These are phyloP conservation scores for Synergus gifuensis DNA, from an alignment of 2,888 invertebrate genomes.

Conservation along the genomic window DNA sequence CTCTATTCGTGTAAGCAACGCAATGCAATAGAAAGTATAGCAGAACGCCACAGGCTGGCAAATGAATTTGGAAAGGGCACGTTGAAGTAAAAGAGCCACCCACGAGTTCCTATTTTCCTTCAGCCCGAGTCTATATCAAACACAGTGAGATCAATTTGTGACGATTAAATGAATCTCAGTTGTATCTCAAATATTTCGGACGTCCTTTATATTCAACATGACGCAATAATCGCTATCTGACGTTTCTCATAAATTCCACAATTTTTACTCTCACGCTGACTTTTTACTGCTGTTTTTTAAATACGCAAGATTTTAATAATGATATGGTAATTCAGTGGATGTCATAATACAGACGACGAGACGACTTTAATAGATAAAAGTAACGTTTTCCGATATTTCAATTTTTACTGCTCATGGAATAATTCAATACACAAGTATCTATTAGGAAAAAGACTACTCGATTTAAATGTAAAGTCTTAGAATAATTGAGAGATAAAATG, in stretches of 20 bases:
- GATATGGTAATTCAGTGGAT: constrained; percentile 21
- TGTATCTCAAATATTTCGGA: constrained; percentile 26
- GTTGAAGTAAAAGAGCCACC: constrained; percentile 41
- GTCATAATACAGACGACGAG: constrained; percentile 4
- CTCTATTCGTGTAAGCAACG: constrained; percentile 17
- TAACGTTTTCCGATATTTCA: background rate
- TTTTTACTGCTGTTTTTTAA: constrained; percentile 8
- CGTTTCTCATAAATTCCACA: background rate
- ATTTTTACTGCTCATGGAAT: background rate
- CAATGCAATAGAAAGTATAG: constrained; percentile 50
- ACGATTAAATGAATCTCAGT: constrained; percentile 44
- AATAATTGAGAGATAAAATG: background rate
- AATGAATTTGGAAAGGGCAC: constrained; percentile 23
- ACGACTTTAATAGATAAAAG: background rate
- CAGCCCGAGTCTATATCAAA: background rate
- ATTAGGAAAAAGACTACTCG: too few relatives aligned
- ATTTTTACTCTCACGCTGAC: constrained; percentile 1
- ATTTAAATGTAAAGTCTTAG: background rate
- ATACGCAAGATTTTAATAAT: background rate
- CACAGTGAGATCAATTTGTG: constrained; percentile 14
- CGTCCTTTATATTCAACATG: constrained; percentile 17
- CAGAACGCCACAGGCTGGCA: constrained; percentile 46
- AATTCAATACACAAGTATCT: background rate
- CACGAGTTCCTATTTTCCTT: constrained; percentile 28
- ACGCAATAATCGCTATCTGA: constrained; percentile 31